Percentiles rank a stretch among this genome's conserved stretches.
Evolutionary conservation across 2,888 invertebrate species (phyloP).

Genomic region (Drosophila ezoana): DNA sequence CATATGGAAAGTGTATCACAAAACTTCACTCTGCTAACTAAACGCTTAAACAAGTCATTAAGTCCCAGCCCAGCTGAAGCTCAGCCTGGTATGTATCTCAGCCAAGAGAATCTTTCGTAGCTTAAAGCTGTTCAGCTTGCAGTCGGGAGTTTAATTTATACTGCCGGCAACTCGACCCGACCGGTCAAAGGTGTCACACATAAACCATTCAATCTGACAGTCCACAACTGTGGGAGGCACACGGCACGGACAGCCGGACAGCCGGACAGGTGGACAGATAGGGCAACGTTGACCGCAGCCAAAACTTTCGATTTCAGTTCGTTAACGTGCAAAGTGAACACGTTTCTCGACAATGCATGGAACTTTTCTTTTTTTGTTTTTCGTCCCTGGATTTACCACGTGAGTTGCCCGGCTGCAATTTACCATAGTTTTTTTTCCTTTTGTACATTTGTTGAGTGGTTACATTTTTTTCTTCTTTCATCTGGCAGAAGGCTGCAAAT

Average conservation of each 20-base stretch:
- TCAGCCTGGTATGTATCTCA: conserved; percentile 1
- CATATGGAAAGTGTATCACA: too few species aligned
- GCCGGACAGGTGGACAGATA: neutral
- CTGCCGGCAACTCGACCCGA: conserved; percentile 59
- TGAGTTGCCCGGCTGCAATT: conserved; percentile 59
- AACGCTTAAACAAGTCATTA: neutral
- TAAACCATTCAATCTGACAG: conserved; percentile 79
- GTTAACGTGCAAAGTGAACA: conserved; percentile 74
- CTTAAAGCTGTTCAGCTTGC: conserved; percentile 44
- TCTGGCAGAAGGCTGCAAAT: conserved; percentile 68
- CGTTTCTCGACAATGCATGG: conserved; percentile 57
- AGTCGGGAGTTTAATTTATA: conserved; percentile 75
- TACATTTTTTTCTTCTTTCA: conserved; percentile 41
- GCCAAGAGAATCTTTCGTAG: conserved; percentile 18
- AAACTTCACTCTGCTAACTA: too few species aligned
- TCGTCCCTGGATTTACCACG: conserved; percentile 48
- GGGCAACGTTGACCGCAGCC: conserved; percentile 62
- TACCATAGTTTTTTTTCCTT: conserved; percentile 40
- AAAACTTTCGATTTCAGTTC: conserved; percentile 76
- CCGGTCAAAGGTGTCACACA: conserved; percentile 77
- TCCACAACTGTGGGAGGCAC: conserved; percentile 54
- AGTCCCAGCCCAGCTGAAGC: neutral
- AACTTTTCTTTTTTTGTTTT: conserved; percentile 16
- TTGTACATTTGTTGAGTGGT: conserved; percentile 15
- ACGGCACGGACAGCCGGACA: neutral